Evolutionary conservation across 35 echinoderm and acorn worm genomes (phyloP).

Genomic region (Acanthaster planci): DNA sequence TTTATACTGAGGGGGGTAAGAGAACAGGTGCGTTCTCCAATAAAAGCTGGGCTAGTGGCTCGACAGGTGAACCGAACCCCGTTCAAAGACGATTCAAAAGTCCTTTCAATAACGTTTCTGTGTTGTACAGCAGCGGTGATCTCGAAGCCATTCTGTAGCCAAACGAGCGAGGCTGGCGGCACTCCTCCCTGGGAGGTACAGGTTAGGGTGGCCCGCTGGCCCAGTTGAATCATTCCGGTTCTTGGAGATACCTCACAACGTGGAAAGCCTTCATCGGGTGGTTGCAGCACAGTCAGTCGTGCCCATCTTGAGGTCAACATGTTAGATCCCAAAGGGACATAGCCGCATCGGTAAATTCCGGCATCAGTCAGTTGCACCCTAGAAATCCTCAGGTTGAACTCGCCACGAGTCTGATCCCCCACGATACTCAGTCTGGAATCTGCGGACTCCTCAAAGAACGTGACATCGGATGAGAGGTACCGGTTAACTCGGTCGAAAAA

Average conservation of each 20-base stretch:
- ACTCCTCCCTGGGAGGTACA: conserved; percentile 53
- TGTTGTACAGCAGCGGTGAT: not conserved
- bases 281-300: conserved; percentile 1
- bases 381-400: conserved; percentile 35
- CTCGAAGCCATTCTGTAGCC: conserved; percentile 1
- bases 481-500: not conserved
- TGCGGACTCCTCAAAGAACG: not conserved
- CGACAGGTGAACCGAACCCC: conserved; percentile 42
- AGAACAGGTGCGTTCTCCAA: conserved; percentile 33
- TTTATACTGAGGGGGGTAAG: conserved; percentile 30
- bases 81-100: conserved; percentile 22
- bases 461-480: conserved; percentile 34
- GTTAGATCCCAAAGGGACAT: not conserved
- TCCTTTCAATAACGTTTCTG: not conserved
- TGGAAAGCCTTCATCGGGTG: conserved; percentile 47
- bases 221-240: not conserved
- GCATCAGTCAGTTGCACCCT: conserved; percentile 28
- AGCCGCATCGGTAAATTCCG: conserved; percentile 49
- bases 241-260: conserved; percentile 39
- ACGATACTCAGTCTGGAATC: conserved; percentile 31
- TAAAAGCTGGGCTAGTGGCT: conserved; percentile 28
- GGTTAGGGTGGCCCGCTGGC: conserved; percentile 29
- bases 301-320: not conserved
- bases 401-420: not conserved
- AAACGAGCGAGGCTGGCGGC: conserved; percentile 41